phyloP scores from a whole-genome alignment of 2,113 vertebrate species.

The Antechinus stuartii region DNA sequence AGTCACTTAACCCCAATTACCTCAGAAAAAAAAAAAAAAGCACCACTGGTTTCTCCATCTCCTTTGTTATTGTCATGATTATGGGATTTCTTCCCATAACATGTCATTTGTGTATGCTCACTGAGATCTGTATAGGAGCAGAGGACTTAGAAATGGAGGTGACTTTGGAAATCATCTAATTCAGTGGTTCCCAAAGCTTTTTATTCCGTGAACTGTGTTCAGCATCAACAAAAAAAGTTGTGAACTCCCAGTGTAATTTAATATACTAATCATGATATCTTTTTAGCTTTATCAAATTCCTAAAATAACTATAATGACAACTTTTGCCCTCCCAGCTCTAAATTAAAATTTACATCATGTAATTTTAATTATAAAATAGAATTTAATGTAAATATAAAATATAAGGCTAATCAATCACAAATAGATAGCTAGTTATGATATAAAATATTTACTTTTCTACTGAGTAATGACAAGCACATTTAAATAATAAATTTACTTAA shows the following conservation, averaged over 20 bases:
- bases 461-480: neutral
- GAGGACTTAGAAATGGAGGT: neutral
- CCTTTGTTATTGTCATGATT: neutral
- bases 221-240: neutral
- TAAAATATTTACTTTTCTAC: neutral
- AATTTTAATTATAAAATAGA: neutral
- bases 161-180: neutral
- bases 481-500: neutral
- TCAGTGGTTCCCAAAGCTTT: neutral
- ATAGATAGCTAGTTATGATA: neutral
- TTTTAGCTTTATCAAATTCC: neutral
- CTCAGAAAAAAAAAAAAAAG: too few relatives aligned
- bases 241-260: neutral
- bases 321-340: neutral
- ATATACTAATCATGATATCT: neutral
- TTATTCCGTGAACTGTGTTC: neutral
- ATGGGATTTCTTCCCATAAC: neutral
- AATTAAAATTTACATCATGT: neutral
- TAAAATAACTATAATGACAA: neutral
- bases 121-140: neutral
- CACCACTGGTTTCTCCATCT: neutral
- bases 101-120: neutral
- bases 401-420: neutral
- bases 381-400: neutral
- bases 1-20: too few relatives aligned